phyloP scores from a whole-genome alignment of 2,113 vertebrate species.

The Cercocebus atys region DNA sequence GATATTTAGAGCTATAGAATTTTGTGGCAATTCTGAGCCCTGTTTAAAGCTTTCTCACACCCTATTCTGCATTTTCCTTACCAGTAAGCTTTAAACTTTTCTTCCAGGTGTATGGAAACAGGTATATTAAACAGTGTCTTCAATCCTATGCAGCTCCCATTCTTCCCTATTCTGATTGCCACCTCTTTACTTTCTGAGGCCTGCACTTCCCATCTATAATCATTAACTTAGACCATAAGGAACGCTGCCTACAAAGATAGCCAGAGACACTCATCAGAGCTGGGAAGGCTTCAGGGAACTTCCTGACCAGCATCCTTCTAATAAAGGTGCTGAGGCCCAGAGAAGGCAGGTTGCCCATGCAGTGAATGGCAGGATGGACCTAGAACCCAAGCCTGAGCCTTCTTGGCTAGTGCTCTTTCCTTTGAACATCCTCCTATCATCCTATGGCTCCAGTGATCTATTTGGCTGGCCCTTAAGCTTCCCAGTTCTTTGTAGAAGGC shows the following conservation, averaged over 20 bases:
- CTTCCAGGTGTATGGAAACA: not conserved
- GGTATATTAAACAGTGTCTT: not conserved
- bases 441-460: not conserved
- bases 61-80: not conserved
- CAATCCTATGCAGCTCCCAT: accelerated
- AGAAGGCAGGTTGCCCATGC: not conserved
- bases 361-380: not conserved
- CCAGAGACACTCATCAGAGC: not conserved
- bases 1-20: not conserved
- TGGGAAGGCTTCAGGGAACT: not conserved
- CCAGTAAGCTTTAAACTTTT: not conserved
- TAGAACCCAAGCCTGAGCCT: not conserved
- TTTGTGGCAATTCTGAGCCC: not conserved
- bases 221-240: not conserved
- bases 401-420: not conserved
- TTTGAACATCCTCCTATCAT: not conserved
- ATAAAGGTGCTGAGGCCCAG: not conserved
- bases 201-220: not conserved
- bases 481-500: not conserved
- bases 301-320: not conserved
- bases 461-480: not conserved
- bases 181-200: not conserved
- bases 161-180: not conserved
- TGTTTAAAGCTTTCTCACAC: not conserved
- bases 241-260: not conserved